Evolutionary conservation across 2,113 vertebrate species (phyloP), one percentile per base, ranked within the genome.

Genomic region (Cyanoramphus novaezelandiae): DNA sequence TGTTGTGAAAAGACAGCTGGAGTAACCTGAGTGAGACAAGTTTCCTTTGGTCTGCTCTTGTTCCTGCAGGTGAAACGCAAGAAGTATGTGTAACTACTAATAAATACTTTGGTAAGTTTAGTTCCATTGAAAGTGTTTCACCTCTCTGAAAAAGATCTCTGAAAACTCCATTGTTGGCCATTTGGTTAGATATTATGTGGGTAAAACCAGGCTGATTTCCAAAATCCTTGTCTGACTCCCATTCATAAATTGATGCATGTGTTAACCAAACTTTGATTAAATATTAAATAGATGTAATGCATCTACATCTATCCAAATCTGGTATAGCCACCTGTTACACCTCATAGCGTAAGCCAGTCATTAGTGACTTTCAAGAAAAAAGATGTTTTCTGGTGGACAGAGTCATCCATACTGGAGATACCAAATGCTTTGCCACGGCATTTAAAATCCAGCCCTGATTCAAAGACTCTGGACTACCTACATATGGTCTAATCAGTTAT

Each of bases 181-280:
- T 81, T 82, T 53, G n/a, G 70, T 87, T 95, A 94, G 93, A n/a
- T 74, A 93, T 86, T 89, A 78, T 9, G 39, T 64, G 62, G 53
- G 72, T 63, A 82, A 75, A 95, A 88, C 1, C 28, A 88, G 59
- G 59, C 88, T 68, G 69, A 65, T 80, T 71, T 65, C 81, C 96
- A 86, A 84, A 93, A 84, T 43, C 46, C 46, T 76, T 55, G 20
- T 74, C 82, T 90, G 44, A 85, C 89, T 89, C 85, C 97, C 95
- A 93, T 96, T 96, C 93, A 97, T 75, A 95, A 96, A 94, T 87
- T 76, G 77, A 50, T 37, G 71, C 46, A 88, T 19, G 39, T 72
- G 59, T 90, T 87, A 95, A 93, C 20, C 74, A 82, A 95, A 89
- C 63, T 87, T 76, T 52, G 44, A 82, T 96, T 85, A 86, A 92